phyloP scores from a whole-genome alignment of 2,888 invertebrate genomes.

The Hyles lineata region DNA sequence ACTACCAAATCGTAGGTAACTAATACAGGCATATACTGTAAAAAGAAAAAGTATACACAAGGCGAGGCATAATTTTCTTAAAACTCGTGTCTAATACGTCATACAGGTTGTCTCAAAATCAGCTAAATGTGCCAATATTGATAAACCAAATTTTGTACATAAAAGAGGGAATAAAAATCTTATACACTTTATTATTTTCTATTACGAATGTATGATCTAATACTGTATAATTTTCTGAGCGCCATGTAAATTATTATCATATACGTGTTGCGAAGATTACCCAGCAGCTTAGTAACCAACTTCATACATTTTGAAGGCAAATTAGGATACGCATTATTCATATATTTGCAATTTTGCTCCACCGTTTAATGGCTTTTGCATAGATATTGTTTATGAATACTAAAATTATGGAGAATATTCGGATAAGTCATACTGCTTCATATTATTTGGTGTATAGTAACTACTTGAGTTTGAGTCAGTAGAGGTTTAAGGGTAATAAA shows the following conservation, averaged over 20 bases:
- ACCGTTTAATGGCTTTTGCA: conserved; percentile 7
- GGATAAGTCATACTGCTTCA: background rate
- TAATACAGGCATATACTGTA: no score
- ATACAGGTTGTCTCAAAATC: no score
- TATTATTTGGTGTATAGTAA: background rate
- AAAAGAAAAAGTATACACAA: no score
- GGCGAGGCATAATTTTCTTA: no score
- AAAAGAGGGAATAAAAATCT: no score
- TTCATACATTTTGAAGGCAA: conserved; percentile 4
- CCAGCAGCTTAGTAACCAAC: background rate
- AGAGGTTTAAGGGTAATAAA: background rate
- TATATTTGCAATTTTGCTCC: background rate
- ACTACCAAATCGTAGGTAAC: no score
- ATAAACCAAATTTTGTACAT: no score
- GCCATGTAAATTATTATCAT: background rate
- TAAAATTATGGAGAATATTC: background rate
- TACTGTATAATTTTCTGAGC: no score
- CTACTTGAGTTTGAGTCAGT: background rate
- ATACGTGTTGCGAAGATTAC: background rate
- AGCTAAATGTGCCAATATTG: no score
- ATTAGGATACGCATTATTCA: conserved; percentile 1
- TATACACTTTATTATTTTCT: no score
- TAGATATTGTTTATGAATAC: conserved; percentile 4
- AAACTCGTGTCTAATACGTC: no score
- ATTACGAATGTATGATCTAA: no score